Evolutionary conservation across 2,113 vertebrate genomes (phyloP).

Genomic region (Tamias sibiricus): DNA sequence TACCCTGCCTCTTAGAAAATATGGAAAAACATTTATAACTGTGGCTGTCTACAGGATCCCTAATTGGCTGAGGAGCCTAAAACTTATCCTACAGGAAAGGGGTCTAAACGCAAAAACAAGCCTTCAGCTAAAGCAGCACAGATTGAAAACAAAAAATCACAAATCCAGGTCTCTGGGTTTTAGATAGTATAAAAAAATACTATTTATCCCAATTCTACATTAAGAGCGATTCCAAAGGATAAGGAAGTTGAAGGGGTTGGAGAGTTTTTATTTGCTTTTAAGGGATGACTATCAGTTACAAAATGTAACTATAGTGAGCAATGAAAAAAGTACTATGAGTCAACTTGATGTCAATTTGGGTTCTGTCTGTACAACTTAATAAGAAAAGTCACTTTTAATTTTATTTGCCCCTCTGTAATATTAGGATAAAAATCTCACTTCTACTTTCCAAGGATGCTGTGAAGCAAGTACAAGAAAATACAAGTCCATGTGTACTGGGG

Average conservation of each 20-base stretch:
- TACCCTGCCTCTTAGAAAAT: neutral
- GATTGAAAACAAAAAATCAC: conserved; percentile 45
- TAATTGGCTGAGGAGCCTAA: neutral
- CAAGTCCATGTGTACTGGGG: neutral
- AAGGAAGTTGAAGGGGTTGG: neutral
- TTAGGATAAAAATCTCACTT: conserved; percentile 40
- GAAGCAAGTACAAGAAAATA: conserved; percentile 45
- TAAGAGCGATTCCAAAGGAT: neutral
- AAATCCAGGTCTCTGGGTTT: neutral
- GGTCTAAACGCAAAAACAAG: neutral
- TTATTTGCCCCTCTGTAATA: neutral
- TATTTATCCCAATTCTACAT: neutral
- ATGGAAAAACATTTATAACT: conserved; percentile 2
- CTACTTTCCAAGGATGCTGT: conserved; percentile 50
- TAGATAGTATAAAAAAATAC: neutral
- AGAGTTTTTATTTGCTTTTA: conserved; percentile 1
- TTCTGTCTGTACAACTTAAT: conserved; percentile 40
- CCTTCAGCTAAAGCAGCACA: neutral
- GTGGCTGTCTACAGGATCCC: neutral
- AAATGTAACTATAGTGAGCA: neutral
- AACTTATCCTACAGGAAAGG: neutral
- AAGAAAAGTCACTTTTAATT: conserved; percentile 58
- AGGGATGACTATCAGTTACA: conserved; percentile 5
- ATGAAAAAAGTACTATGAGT: neutral
- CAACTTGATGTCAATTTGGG: conserved; percentile 4